phyloP scores from a whole-genome alignment of 2,797 vertebrate genomes.

The Microhierax caerulescens region DNA sequence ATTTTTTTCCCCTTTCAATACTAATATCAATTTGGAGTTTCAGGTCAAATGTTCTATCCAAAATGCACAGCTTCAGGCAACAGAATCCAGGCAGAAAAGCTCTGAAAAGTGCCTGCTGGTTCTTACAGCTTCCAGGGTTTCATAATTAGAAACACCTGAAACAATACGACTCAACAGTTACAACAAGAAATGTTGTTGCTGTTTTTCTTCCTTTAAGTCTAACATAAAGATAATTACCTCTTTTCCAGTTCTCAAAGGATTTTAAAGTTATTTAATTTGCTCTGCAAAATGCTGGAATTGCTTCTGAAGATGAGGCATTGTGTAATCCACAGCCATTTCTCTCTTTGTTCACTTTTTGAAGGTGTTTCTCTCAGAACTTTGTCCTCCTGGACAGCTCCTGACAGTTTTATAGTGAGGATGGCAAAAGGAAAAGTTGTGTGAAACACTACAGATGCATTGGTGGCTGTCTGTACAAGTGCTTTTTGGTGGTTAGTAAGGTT shows the following conservation, averaged over 20 bases:
- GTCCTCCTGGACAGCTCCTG: neutral
- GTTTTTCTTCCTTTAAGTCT: neutral
- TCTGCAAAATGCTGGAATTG: neutral
- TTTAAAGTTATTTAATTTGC: conserved; percentile 9
- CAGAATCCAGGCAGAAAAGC: neutral
- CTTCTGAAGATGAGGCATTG: neutral
- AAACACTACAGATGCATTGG: neutral
- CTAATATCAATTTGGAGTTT: neutral
- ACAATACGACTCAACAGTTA: neutral
- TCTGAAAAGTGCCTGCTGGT: neutral
- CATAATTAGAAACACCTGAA: conserved; percentile 13
- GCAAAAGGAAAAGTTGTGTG: neutral
- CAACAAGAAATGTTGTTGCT: neutral
- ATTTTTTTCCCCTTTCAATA: neutral
- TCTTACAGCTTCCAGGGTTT: neutral
- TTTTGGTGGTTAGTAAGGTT: neutral
- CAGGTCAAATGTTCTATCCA: neutral
- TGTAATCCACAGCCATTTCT: neutral
- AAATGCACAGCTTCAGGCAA: neutral
- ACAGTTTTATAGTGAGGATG: neutral
- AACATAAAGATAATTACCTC: neutral
- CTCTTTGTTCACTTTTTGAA: neutral
- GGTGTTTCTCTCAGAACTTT: neutral
- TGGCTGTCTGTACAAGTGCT: neutral
- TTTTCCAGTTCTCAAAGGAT: neutral